Evolutionary conservation across 2,797 vertebrate genomes (phyloP), one percentile per base, ranked within the genome.

Genomic region (Acanthopagrus latus): DNA sequence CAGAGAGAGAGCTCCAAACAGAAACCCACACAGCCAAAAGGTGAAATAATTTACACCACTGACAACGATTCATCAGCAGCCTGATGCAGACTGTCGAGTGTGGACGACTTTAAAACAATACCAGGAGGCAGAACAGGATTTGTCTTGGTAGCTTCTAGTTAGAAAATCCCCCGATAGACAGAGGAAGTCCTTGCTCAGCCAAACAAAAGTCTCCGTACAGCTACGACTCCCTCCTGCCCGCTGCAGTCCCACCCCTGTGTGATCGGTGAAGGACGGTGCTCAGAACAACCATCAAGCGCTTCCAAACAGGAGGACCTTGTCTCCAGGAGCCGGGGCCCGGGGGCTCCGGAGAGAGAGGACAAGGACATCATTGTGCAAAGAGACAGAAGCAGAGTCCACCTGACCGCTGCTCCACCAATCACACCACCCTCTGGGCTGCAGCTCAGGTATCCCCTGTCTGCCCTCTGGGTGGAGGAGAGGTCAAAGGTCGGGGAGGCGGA

Each of bases 391-490:
- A 67, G 47, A 69, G 41, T 27, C 62, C 81, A 86, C 78, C 87
- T 88, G 70, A 66, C 38, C 16, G 0, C 63, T 4, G 67, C 78
- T 89, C 77, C 41, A 20, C 87, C 91, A 89, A 88, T 91, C 87
- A 65, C 46, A 41, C 10, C 1, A 13, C 43, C 12, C 48, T 21
- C 7, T 5, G 56, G 54, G 64, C 50, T 33, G 47, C 51, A 27
- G 27, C 17, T 27, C 81, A 87, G 86, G 83, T 91, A 78, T 88
- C 85, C 21, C 58, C 76, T 90, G 73, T 85, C 79, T 68, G 68
- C 66, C 86, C 74, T 71, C 66, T 18, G 85, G 86, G 63, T 17
- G 41, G 29, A 0, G 21, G 38, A 12, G 50, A 41, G 85, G 81
- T 82, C 74, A 86, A 44, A 76, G 90, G 80, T 88, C 51, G 0